Percentiles rank a stretch among this genome's conserved stretches.
These are phyloP conservation scores for Drosophila acutilabella DNA, from an alignment of 2,888 invertebrate genomes.

Conservation along the genomic window DNA sequence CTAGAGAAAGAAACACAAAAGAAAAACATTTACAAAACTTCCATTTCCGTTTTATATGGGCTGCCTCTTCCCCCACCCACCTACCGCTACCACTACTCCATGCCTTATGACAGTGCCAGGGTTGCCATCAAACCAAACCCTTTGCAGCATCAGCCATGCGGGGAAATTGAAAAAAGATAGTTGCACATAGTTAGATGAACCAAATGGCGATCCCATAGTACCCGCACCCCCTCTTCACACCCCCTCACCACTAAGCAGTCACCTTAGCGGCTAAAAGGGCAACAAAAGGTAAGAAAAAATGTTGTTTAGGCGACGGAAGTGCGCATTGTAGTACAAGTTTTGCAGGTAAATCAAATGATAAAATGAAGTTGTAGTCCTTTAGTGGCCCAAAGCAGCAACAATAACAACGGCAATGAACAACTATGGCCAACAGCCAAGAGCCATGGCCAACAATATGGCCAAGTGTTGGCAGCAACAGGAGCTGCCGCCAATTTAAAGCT, in stretches of 20 bases:
- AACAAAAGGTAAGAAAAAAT: constrained; percentile 52
- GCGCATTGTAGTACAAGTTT: constrained; percentile 69
- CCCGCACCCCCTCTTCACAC: background rate
- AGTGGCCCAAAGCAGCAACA: constrained; percentile 15
- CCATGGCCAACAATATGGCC: constrained; percentile 13
- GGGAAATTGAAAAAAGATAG: constrained; percentile 80
- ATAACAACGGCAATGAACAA: constrained; percentile 17
- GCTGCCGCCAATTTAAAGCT: constrained; percentile 21
- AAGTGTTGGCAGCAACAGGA: constrained; percentile 24
- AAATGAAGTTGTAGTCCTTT: constrained; percentile 68
- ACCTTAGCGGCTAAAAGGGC: constrained; percentile 32
- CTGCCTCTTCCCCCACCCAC: constrained; percentile 41
- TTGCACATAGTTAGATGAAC: constrained; percentile 67
- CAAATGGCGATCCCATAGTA: constrained; percentile 43
- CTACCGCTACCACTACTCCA: background rate
- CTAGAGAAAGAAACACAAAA: constrained; percentile 72
- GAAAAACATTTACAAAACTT: constrained; percentile 84
- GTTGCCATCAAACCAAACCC: constrained; percentile 12
- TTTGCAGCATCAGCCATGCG: constrained; percentile 54
- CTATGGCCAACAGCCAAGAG: constrained; percentile 33
- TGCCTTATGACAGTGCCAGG: constrained; percentile 33
- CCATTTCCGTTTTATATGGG: constrained; percentile 82
- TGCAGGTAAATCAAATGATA: constrained; percentile 79
- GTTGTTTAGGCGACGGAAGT: constrained; percentile 70
- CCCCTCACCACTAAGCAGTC: background rate